Evolutionary conservation across 1,140 invertebrate species (phyloP).

Genomic region (Helicoverpa armigera): DNA sequence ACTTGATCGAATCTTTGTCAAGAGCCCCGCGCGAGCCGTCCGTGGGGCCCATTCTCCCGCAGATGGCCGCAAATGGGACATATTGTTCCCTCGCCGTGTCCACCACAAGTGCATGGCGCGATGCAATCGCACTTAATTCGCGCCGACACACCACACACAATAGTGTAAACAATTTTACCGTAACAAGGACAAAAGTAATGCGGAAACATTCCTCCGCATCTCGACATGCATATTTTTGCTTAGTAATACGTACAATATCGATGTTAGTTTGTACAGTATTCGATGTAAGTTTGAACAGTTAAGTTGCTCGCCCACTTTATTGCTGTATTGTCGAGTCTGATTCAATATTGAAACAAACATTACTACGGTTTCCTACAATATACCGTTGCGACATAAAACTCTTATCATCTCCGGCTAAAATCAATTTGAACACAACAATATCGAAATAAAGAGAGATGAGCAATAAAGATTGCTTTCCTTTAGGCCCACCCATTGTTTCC

Average conservation of each 20-base stretch:
- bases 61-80: conserved; percentile 55
- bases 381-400: conserved; percentile 79
- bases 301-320: conserved; percentile 60
- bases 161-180: conserved; percentile 59
- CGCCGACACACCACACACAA: conserved; percentile 55
- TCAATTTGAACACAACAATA: conserved; percentile 77
- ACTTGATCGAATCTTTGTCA: conserved; percentile 50
- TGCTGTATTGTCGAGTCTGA: conserved; percentile 62
- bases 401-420: conserved; percentile 75
- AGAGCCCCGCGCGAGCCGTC: conserved; percentile 46
- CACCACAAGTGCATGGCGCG: conserved; percentile 53
- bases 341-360: conserved; percentile 74
- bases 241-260: conserved; percentile 36
- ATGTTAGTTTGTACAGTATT: conserved; percentile 44
- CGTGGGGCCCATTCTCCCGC: conserved; percentile 43
- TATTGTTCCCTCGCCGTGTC: conserved; percentile 59
- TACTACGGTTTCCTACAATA: conserved; percentile 63
- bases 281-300: conserved; percentile 55
- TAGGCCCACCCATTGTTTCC: conserved; percentile 68
- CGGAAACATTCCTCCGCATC: conserved; percentile 59
- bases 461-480: conserved; percentile 78
- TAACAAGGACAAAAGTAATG: conserved; percentile 58
- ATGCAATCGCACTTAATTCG: conserved; percentile 64
- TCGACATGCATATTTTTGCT: conserved; percentile 57
- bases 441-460: conserved; percentile 75